Evolutionary conservation across 2,888 invertebrate genomes (phyloP), one percentile per base, ranked within the genome.

Genomic region (Tenthredo scrophulariae): DNA sequence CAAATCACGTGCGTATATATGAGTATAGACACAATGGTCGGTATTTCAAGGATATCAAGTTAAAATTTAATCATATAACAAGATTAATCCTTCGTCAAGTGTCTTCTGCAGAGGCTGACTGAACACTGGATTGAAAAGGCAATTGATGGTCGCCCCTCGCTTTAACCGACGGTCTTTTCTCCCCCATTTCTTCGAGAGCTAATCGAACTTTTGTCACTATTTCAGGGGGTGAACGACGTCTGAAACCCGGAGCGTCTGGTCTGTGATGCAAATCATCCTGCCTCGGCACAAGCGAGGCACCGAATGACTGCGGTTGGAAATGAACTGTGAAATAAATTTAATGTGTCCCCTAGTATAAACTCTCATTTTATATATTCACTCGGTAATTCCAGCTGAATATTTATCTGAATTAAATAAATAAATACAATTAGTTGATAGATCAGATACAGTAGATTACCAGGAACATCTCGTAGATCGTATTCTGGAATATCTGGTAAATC

Each of bases 201-300:
- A 88, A 86, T 18, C 90, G 88, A 82, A 91, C 86, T 75, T 90
- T 91, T 58, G 86, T 87, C 29, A 91, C 87, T 46, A 91, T 86
- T 88, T 92, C 91, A 75, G 92, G 91, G 65, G 91, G 87, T 18
- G 91, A 91, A 26, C 88, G 87, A 46, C 91, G 88, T 43, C 88
- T 87, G 83, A 85, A 87, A 33, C 89, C 88, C 5, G 91, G 91
- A 1, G 90, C 88, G 86, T 91, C 90, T 75, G 91, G 92, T 85
- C 92, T 88, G 83, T 91, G 91, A 50, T 90, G 91, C 37, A 90
- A 85, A n/a, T 89, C 88, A 72, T 89, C 88, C 75, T 87, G 87
- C 18, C 88, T 88, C 2, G 84, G 86, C 72, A 85, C 84, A 70
- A 86, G 7, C 50, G 88, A 85, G 46, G 86, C 74, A 58, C 87